Conservation (phyloP, 2,113 vertebrate species). For the Pitta sordida region DNA sequence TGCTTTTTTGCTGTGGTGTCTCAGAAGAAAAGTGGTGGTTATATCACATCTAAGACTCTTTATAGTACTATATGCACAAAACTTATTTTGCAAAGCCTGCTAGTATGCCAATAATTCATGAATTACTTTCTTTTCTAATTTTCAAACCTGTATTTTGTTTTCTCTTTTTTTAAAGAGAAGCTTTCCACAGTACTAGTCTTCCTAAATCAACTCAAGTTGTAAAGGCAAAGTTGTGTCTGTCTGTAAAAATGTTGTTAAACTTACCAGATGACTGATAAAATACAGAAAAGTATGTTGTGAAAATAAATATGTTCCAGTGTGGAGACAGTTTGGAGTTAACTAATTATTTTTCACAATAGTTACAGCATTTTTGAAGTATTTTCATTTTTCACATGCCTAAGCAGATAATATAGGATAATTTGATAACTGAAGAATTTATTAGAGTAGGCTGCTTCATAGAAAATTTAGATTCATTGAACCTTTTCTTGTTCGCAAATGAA, state of each 20-base stretch:
- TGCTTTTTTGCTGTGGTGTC: background rate
- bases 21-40: background rate
- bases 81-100: background rate
- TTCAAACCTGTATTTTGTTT: background rate
- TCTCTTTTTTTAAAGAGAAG: background rate
- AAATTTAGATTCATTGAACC: background rate
- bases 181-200: background rate
- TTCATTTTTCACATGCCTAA: slow-evolving; percentile 6
- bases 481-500: background rate
- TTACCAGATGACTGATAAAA: background rate
- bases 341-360: background rate
- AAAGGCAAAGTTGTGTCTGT: background rate
- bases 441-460: background rate
- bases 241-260: background rate
- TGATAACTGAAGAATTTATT: slow-evolving; percentile 33
- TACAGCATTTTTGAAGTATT: background rate
- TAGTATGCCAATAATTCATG: background rate
- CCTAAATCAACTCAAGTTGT: background rate
- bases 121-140: background rate
- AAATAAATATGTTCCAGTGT: background rate
- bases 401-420: slow-evolving; percentile 16
- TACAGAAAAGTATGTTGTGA: background rate
- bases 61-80: background rate
- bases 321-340: background rate
- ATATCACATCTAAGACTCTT: background rate